Evolutionary conservation across 2,113 vertebrate species (phyloP).

Genomic region (Arothron firmamentum): DNA sequence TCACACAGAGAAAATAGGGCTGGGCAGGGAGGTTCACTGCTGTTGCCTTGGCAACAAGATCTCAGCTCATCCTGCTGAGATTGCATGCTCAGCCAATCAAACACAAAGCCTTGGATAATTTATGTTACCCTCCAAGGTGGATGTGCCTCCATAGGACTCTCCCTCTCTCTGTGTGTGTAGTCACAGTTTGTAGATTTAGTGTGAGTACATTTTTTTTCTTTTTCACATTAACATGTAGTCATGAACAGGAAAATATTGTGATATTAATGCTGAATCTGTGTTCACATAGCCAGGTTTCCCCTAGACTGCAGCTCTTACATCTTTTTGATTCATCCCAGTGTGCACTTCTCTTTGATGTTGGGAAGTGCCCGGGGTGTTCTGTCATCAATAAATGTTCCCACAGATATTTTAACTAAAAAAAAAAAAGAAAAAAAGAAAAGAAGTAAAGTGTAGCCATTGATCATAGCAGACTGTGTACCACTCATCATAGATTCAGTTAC

Average conservation of each 20-base stretch:
- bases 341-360: constrained; percentile 54
- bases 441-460: no score
- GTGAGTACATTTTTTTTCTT: no score
- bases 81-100: constrained; percentile 69
- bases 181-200: constrained; percentile 13
- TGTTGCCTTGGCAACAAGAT: constrained; percentile 78
- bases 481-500: no score
- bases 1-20: constrained; percentile 31
- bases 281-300: constrained; percentile 30
- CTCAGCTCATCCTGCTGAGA: constrained; percentile 63
- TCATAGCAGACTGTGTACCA: background rate
- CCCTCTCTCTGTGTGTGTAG: constrained; percentile 1
- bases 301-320: constrained; percentile 25
- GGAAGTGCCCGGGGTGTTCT: constrained; percentile 58
- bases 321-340: constrained; percentile 56
- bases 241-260: background rate
- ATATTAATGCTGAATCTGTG: constrained; percentile 14
- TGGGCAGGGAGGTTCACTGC: constrained; percentile 55
- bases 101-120: constrained; percentile 63
- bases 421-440: constrained; percentile 24
- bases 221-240: background rate
- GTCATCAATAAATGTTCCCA: constrained; percentile 55
- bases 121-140: constrained; percentile 62
- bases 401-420: constrained; percentile 31
- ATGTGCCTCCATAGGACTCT: constrained; percentile 15